Evolutionary conservation across 2,888 invertebrate species (phyloP).

Genomic region (Tachystola acroxantha): DNA sequence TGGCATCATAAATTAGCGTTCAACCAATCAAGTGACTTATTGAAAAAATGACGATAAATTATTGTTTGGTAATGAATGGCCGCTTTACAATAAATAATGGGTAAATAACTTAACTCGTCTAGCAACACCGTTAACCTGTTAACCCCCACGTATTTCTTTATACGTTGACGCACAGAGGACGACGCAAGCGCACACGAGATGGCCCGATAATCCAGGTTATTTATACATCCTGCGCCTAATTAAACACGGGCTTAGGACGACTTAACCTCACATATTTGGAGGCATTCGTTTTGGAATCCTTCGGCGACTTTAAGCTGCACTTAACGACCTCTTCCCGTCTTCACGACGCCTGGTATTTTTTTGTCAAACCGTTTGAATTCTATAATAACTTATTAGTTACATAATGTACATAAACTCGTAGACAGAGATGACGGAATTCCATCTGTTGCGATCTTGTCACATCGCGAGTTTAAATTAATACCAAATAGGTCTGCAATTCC

Average conservation of each 20-base stretch:
- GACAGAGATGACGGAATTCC: too few species aligned
- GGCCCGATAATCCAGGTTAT: conserved; percentile 64
- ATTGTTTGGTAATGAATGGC: too few species aligned
- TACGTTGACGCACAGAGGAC: background rate
- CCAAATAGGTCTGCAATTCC: too few species aligned
- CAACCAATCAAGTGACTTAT: too few species aligned
- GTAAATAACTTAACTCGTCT: background rate
- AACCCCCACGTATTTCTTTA: background rate
- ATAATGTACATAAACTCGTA: too few species aligned
- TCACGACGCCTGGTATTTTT: too few species aligned
- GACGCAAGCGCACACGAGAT: conserved; percentile 44
- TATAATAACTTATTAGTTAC: too few species aligned
- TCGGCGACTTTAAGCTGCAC: conserved; percentile 34
- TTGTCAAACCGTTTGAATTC: too few species aligned
- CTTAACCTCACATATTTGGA: conserved; percentile 30
- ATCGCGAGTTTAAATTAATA: too few species aligned
- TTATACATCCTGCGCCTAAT: conserved; percentile 58
- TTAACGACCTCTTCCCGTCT: conserved; percentile 49
- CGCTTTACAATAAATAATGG: background rate
- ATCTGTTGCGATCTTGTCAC: too few species aligned
- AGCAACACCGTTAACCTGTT: background rate
- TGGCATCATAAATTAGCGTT: too few species aligned
- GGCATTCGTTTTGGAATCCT: conserved; percentile 48
- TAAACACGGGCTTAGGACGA: conserved; percentile 44
- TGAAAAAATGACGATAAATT: too few species aligned